phyloP scores from a whole-genome alignment of 1,140 invertebrate genomes.

The Hylaeus anthracinus region DNA sequence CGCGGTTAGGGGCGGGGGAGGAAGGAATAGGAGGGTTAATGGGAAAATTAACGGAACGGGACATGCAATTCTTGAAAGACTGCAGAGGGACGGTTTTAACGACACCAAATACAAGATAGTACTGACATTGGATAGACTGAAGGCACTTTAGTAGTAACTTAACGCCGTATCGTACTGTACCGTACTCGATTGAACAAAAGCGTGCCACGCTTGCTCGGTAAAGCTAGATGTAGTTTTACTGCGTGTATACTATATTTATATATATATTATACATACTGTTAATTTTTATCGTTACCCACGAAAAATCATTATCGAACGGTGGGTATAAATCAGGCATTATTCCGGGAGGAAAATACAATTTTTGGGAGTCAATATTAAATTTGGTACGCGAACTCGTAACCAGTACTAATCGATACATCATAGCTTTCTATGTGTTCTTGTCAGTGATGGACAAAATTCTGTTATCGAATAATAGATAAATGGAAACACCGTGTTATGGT shows the following conservation, averaged over 20 bases:
- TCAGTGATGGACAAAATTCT: no score
- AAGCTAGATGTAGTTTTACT: slow-evolving; percentile 16
- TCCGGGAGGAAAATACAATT: neutral
- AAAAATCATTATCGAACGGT: neutral
- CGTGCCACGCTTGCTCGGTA: slow-evolving; percentile 18
- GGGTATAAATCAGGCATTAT: neutral
- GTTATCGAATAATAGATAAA: no score
- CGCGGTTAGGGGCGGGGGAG: slow-evolving; percentile 30
- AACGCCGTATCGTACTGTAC: slow-evolving; percentile 74
- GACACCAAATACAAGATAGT: slow-evolving; percentile 82
- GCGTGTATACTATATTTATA: slow-evolving; percentile 33
- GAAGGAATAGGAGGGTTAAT: slow-evolving; percentile 8
- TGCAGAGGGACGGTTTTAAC: slow-evolving; percentile 80
- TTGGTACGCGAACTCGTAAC: slow-evolving; percentile 5
- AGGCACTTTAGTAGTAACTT: slow-evolving; percentile 81
- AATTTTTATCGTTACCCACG: slow-evolving; percentile 14
- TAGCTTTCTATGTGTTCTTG: neutral
- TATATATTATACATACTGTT: slow-evolving; percentile 31
- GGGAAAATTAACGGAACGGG: slow-evolving; percentile 51
- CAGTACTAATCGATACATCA: neutral
- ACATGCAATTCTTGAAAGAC: slow-evolving; percentile 78
- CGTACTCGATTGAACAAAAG: slow-evolving; percentile 64
- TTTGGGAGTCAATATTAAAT: neutral
- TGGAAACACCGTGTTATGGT: no score
- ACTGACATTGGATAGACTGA: slow-evolving; percentile 82